Evolutionary conservation across 1,140 invertebrate species (phyloP), one percentile per base, ranked within the genome.

Genomic region (Homalodisca vitripennis): DNA sequence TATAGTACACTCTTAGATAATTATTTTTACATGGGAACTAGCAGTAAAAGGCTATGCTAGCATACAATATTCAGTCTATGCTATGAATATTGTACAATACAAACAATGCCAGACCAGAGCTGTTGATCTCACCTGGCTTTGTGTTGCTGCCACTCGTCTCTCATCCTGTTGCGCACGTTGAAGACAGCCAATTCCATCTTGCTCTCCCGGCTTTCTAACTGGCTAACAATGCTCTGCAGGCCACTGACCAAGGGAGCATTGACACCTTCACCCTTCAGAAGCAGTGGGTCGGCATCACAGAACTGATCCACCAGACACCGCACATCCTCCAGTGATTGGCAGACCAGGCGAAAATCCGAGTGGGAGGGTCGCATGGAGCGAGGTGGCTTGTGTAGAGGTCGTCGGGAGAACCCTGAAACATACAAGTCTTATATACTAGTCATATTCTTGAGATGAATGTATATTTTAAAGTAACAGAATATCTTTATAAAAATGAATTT

Each of bases 281-380:
- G 10, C 22, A 31, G 32, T 10, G 41, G 14, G 30, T 67, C 65
- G 1, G 30, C 24, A 14, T 69, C 30, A 63, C 55, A 62, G 2
- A 69, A 30, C 34, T 64, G 55, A 26, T 63, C 60, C 17, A 69
- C 26, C 14, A 69, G 34, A 30, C 32, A n/a, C 6, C 68, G 68
- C 6, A 69, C 22, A 34, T 62, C 68, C n/a, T 69, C 68, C 26
- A 69, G 17, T 6, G 57, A 69, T 29, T 47, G 26, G 14, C 55
- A 60, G 1, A 69, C 68, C 32, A 69, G 34, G 31, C 64, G 63
- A n/a, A 69, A 69, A n/a, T 62, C 46, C 2, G 34, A n/a, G 29
- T 57, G 32, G 1, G 22, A 26, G 24, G 51, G 51, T n/a, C 20
- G 26, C 53, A 68, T n/a, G 26, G 51, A 62, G 20, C 41, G 29